Conservation (phyloP, 2,113 vertebrate genomes). For the Tichodroma muraria region DNA sequence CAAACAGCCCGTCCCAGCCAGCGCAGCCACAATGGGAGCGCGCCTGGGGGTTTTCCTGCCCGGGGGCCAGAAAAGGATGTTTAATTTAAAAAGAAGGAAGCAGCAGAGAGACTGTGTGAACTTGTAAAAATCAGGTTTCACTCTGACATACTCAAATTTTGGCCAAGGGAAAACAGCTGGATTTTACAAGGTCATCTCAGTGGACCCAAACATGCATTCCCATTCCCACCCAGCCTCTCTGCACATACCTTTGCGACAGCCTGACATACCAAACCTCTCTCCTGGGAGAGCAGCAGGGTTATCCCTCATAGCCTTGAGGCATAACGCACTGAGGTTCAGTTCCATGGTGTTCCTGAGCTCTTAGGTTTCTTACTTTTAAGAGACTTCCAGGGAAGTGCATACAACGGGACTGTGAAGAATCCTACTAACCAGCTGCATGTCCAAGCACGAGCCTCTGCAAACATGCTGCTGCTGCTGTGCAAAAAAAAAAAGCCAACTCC, state of each 20-base stretch:
- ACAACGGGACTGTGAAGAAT: neutral
- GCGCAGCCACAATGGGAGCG: neutral
- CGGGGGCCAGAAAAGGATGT: neutral
- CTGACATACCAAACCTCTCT: neutral
- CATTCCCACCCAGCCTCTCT: neutral
- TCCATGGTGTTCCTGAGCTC: neutral
- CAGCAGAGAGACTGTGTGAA: neutral
- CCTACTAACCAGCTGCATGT: neutral
- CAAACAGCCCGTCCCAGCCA: neutral
- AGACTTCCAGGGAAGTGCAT: neutral
- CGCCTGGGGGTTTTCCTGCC: neutral
- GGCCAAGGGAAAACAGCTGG: neutral
- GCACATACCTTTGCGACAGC: neutral
- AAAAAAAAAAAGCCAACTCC: neutral
- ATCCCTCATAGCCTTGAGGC: neutral
- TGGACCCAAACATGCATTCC: neutral
- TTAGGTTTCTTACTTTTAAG: neutral
- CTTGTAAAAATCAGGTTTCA: neutral
- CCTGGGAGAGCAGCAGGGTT: neutral
- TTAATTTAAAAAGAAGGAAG: slow-evolving; percentile 17
- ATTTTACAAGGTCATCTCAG: neutral
- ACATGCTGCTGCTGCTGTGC: neutral
- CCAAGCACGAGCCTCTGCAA: neutral
- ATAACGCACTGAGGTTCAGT: neutral
- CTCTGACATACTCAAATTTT: neutral